Conservation (phyloP, 2,797 vertebrate genomes). For the Natrix natrix region DNA sequence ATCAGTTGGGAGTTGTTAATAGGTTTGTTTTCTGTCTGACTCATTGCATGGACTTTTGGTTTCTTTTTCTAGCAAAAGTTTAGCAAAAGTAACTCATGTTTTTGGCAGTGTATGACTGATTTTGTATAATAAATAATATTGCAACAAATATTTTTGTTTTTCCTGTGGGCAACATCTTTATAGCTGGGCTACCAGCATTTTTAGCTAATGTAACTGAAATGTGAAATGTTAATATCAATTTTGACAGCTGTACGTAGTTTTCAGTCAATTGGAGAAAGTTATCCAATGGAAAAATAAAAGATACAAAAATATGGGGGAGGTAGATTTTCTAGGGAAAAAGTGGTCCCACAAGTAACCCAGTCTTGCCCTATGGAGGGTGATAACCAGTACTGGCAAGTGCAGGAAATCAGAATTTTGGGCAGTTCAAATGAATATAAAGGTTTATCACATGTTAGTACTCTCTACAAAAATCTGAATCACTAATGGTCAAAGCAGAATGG, state of each 20-base stretch:
- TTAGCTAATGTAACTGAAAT: neutral
- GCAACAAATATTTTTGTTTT: neutral
- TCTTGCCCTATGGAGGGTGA: neutral
- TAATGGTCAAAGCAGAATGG: neutral
- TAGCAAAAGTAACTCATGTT: neutral
- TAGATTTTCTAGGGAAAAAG: neutral
- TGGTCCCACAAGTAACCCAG: neutral
- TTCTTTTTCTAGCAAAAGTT: neutral
- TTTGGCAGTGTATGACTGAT: neutral
- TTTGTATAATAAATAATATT: conserved; percentile 9
- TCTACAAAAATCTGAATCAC: neutral
- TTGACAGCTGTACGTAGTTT: neutral
- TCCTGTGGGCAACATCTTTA: neutral
- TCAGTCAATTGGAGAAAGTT: neutral
- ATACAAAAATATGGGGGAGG: neutral
- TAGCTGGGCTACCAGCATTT: neutral
- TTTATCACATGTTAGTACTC: too few relatives aligned
- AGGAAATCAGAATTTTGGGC: too few relatives aligned
- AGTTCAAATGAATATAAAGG: neutral
- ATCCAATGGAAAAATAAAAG: neutral
- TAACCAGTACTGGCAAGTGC: neutral
- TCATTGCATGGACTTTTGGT: neutral
- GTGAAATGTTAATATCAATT: neutral
- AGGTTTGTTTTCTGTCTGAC: conserved; percentile 9
- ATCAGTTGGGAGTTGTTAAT: conserved; percentile 5